These are phyloP conservation scores for Morinoia aosen DNA, from an alignment of 2,888 invertebrate genomes.

Conservation along the genomic window DNA sequence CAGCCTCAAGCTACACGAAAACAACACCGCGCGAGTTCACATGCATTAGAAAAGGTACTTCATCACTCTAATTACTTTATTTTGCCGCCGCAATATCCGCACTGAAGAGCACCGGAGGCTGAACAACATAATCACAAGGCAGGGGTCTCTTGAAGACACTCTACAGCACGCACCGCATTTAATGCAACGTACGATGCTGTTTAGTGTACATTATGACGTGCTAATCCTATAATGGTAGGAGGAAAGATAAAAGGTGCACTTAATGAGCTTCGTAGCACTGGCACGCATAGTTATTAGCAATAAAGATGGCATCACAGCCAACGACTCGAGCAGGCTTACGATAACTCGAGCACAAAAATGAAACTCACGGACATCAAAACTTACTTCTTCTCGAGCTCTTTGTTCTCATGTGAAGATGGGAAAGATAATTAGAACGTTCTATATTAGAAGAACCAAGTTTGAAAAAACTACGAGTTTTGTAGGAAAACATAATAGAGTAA, in stretches of 20 bases:
- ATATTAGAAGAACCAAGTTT: background rate
- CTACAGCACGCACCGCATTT: background rate
- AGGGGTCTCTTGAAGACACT: background rate
- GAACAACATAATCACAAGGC: constrained; percentile 12
- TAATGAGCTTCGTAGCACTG: constrained; percentile 42
- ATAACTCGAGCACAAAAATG: background rate
- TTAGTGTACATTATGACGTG: background rate
- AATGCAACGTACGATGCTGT: background rate
- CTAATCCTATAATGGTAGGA: constrained; percentile 27
- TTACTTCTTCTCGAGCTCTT: background rate
- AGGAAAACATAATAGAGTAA: no score
- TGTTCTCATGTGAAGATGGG: background rate
- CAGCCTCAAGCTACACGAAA: background rate
- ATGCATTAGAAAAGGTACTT: background rate
- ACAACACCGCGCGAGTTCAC: background rate
- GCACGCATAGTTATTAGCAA: constrained; percentile 35
- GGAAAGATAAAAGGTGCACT: background rate
- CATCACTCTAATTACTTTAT: constrained; percentile 17
- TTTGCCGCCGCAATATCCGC: background rate
- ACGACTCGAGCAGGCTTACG: background rate
- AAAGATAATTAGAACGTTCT: background rate
- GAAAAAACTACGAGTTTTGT: no score
- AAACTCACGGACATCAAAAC: background rate
- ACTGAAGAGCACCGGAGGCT: background rate
- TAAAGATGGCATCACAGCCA: constrained; percentile 21